A percentile compares a stretch with the other conserved stretches of the same genome.
phyloP scores from a whole-genome alignment of 2,888 invertebrate species.

The Malthinus flaveolus region DNA sequence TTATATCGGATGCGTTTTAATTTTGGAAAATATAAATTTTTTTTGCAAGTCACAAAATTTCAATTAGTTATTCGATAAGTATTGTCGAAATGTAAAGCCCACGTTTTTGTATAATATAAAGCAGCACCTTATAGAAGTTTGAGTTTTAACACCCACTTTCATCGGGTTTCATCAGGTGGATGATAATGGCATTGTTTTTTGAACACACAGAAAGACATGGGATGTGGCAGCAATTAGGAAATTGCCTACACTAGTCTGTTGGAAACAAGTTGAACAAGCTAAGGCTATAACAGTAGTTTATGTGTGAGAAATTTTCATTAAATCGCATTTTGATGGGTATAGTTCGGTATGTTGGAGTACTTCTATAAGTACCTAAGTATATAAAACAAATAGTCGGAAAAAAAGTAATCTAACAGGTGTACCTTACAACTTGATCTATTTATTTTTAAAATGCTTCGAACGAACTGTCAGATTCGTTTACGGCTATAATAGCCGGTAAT shows the following conservation, averaged over 20 bases:
- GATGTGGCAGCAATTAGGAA: slow-evolving; percentile 17
- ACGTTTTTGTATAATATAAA: slow-evolving; percentile 4
- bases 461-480: slow-evolving; percentile 43
- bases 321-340: slow-evolving; percentile 5
- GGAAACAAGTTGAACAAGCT: slow-evolving; percentile 16
- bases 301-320: slow-evolving; percentile 15
- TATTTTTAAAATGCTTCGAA: slow-evolving; percentile 44
- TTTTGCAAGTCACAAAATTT: neutral
- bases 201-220: slow-evolving; percentile 1
- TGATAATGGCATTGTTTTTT: slow-evolving; percentile 16
- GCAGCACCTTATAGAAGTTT: slow-evolving; percentile 8
- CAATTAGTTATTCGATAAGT: slow-evolving; percentile 17
- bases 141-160: slow-evolving; percentile 13
- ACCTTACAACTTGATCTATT: slow-evolving; percentile 39
- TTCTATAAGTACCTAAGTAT: slow-evolving; percentile 1
- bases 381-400: slow-evolving; percentile 17
- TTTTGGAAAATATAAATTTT: no score
- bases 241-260: slow-evolving; percentile 16
- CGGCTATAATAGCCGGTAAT: slow-evolving; percentile 49
- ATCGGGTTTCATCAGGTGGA: slow-evolving; percentile 15
- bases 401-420: slow-evolving; percentile 34
- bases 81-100: slow-evolving; percentile 14
- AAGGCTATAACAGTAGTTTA: slow-evolving; percentile 22
- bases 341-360: slow-evolving; percentile 2
- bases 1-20: no score